Conservation (phyloP, 2,797 vertebrate genomes). For the Gambelia wislizenii region DNA sequence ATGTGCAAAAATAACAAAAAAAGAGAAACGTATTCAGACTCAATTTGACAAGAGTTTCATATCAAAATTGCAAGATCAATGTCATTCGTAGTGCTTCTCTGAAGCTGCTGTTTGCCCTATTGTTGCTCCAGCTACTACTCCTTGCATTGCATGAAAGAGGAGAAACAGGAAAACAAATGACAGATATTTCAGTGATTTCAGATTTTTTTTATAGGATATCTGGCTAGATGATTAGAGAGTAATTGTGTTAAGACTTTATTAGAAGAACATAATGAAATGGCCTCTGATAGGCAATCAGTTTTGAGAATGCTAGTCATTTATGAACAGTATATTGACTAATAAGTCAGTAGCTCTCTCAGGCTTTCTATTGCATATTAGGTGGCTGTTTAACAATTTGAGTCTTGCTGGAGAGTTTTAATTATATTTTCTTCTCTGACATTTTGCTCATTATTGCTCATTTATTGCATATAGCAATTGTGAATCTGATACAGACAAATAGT, state of each 20-base stretch:
- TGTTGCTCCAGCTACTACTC: neutral
- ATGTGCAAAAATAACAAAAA: neutral
- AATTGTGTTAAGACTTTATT: conserved; percentile 63
- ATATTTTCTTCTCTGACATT: neutral
- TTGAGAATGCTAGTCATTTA: conserved; percentile 68
- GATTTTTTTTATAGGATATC: conserved; percentile 40
- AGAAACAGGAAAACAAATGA: neutral
- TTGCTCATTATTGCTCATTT: neutral
- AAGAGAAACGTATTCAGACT: conserved; percentile 5
- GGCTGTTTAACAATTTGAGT: conserved; percentile 37
- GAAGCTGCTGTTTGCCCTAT: neutral
- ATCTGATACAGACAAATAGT: conserved; percentile 20
- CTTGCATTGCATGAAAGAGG: conserved; percentile 33
- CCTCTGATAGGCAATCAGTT: conserved; percentile 67
- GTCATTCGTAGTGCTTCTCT: conserved; percentile 8
- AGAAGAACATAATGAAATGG: conserved; percentile 64
- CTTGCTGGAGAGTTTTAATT: conserved; percentile 33
- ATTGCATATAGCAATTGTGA: neutral
- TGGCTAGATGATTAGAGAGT: accelerated
- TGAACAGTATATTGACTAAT: conserved; percentile 59
- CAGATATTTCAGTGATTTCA: neutral
- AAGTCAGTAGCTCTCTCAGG: conserved; percentile 60
- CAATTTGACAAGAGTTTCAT: conserved; percentile 27
- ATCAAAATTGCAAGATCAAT: neutral
- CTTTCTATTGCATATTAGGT: conserved; percentile 50